Evolutionary conservation across 2,113 vertebrate species (phyloP).

Genomic region (Piprites chloris): DNA sequence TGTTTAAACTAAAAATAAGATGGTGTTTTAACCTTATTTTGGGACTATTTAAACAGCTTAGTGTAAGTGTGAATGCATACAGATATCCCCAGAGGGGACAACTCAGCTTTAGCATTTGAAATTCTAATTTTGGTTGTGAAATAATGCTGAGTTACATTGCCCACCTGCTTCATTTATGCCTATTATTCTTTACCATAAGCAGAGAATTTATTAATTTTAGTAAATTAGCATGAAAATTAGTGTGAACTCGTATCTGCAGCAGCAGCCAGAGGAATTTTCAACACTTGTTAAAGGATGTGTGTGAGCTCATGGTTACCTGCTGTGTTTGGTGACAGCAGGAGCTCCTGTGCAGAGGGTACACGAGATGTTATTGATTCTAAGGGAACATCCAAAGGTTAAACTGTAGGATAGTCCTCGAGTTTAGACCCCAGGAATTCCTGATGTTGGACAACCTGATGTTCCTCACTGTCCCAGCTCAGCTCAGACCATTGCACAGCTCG

Average conservation of each 20-base stretch:
- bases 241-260: neutral
- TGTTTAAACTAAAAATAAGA: neutral
- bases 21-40: neutral
- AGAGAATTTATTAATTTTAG: neutral
- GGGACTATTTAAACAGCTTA: neutral
- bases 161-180: neutral
- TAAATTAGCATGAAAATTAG: neutral
- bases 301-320: neutral
- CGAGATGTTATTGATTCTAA: neutral
- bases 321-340: neutral
- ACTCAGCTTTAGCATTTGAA: neutral
- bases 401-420: neutral
- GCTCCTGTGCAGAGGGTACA: neutral
- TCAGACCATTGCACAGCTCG: neutral
- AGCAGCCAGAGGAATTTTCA: neutral
- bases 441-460: rapidly evolving
- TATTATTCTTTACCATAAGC: neutral
- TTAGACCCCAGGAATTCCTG: neutral
- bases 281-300: neutral
- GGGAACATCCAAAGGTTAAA: neutral
- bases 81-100: neutral
- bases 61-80: neutral
- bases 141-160: neutral
- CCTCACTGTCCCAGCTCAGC: neutral
- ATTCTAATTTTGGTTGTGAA: neutral